These are phyloP conservation scores for Bos indicus DNA, from an alignment of 2,113 vertebrate species.

Conservation along the genomic window DNA sequence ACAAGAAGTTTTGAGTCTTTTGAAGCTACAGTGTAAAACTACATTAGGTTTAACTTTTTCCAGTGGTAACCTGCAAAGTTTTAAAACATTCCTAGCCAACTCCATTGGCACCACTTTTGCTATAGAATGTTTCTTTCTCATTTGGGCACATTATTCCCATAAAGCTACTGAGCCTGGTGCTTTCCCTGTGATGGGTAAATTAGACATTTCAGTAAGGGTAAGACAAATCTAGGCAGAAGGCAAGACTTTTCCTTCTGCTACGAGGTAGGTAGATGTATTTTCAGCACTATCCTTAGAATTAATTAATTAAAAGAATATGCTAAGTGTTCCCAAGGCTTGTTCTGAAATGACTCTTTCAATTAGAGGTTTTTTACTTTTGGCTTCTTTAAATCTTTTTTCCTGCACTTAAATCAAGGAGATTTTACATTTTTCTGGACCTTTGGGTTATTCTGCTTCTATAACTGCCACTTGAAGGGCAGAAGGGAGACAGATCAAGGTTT, in stretches of 20 bases:
- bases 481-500: not conserved
- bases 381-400: not conserved
- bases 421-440: conserved; percentile 5
- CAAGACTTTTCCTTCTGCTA: not conserved
- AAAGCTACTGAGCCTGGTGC: not conserved
- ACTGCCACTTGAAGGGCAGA: not conserved
- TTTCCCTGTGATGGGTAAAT: not conserved
- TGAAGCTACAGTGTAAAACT: not conserved
- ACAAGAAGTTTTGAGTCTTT: not conserved
- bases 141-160: not conserved
- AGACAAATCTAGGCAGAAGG: not conserved
- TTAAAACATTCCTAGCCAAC: not conserved
- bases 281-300: not conserved
- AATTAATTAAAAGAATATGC: conserved; percentile 20
- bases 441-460: not conserved
- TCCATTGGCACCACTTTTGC: not conserved
- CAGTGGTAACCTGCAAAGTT: not conserved
- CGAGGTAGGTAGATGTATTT: not conserved
- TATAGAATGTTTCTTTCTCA: not conserved
- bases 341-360: conserved; percentile 23
- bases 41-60: not conserved
- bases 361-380: not conserved
- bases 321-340: not conserved
- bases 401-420: not conserved
- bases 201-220: not conserved